phyloP scores from a whole-genome alignment of 1,140 invertebrate genomes.

The Drosophila ogumai region DNA sequence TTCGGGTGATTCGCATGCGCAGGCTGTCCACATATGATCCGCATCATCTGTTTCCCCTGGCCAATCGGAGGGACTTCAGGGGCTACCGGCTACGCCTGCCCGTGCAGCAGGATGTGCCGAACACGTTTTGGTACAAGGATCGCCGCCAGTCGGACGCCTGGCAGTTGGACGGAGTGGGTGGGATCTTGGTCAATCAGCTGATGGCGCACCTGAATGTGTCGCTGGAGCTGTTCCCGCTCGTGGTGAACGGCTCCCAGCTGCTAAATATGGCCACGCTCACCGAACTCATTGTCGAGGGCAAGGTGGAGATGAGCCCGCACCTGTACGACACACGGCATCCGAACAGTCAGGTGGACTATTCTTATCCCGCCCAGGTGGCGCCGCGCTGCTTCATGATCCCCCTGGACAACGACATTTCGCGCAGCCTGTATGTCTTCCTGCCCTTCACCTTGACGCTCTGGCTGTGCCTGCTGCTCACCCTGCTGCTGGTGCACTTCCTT shows the following conservation, averaged over 20 bases:
- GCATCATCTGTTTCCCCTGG: conserved; percentile 37
- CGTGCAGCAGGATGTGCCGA: conserved; percentile 63
- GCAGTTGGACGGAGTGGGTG: conserved; percentile 55
- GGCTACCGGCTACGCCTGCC: conserved; percentile 60
- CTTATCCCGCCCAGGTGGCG: conserved; percentile 51
- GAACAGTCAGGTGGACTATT: conserved; percentile 48
- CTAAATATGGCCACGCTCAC: conserved; percentile 45
- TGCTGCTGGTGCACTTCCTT: conserved; percentile 7
- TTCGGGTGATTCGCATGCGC: conserved; percentile 38
- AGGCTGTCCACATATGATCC: conserved; percentile 15
- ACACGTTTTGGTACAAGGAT: conserved; percentile 62
- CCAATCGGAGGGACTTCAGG: conserved; percentile 23
- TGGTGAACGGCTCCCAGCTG: conserved; percentile 50
- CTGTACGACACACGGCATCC: conserved; percentile 49
- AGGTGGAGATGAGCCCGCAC: conserved; percentile 61
- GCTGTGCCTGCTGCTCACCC: conserved; percentile 20
- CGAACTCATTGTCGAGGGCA: conserved; percentile 19
- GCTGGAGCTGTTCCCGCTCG: conserved; percentile 43
- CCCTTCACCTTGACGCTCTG: conserved; percentile 45
- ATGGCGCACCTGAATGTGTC: conserved; percentile 60
- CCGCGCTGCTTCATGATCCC: conserved; percentile 67
- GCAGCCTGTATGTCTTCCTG: conserved; percentile 40
- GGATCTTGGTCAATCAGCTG: conserved; percentile 40
- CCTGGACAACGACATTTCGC: conserved; percentile 24
- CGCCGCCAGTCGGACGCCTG: neutral